These are phyloP conservation scores for Drosophila kanekoi DNA, from an alignment of 2,888 invertebrate species.

Conservation along the genomic window DNA sequence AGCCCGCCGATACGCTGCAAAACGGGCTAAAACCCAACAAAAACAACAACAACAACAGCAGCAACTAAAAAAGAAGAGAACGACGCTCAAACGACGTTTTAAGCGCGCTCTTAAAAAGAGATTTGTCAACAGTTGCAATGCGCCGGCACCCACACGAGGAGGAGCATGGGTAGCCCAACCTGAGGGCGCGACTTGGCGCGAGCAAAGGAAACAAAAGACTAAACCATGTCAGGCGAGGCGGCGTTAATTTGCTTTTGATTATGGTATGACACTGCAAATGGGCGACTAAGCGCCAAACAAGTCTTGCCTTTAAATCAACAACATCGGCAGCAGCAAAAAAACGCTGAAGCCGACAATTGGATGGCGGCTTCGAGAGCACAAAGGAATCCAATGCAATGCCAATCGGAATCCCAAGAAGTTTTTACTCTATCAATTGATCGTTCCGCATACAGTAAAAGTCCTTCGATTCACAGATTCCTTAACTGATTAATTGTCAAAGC, in stretches of 20 bases:
- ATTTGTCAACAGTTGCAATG: slow-evolving; percentile 79
- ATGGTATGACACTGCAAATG: slow-evolving; percentile 62
- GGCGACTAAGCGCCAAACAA: slow-evolving; percentile 51
- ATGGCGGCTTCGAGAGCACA: background rate
- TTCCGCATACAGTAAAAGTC: too few relatives aligned
- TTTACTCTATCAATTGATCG: too few relatives aligned
- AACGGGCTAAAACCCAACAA: slow-evolving; percentile 31
- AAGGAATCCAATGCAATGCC: background rate
- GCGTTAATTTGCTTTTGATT: slow-evolving; percentile 78
- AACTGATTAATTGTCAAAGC: too few relatives aligned
- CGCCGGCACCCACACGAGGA: slow-evolving; percentile 38
- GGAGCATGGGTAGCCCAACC: slow-evolving; percentile 8
- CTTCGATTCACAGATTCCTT: too few relatives aligned
- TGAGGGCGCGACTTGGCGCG: slow-evolving; percentile 35
- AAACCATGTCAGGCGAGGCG: slow-evolving; percentile 52
- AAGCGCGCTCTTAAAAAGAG: slow-evolving; percentile 79
- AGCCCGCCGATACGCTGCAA: slow-evolving; percentile 48
- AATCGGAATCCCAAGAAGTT: too few relatives aligned
- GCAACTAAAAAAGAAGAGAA: slow-evolving; percentile 35
- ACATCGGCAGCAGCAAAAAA: background rate
- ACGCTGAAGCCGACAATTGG: slow-evolving; percentile 7
- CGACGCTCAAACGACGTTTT: slow-evolving; percentile 74
- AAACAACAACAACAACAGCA: background rate
- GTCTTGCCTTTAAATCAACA: slow-evolving; percentile 18
- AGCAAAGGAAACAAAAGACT: slow-evolving; percentile 24